A percentile compares a stretch with the other conserved stretches of the same genome.
phyloP scores from a whole-genome alignment of 2,888 invertebrate species.

The Strigamia transsilvanica region DNA sequence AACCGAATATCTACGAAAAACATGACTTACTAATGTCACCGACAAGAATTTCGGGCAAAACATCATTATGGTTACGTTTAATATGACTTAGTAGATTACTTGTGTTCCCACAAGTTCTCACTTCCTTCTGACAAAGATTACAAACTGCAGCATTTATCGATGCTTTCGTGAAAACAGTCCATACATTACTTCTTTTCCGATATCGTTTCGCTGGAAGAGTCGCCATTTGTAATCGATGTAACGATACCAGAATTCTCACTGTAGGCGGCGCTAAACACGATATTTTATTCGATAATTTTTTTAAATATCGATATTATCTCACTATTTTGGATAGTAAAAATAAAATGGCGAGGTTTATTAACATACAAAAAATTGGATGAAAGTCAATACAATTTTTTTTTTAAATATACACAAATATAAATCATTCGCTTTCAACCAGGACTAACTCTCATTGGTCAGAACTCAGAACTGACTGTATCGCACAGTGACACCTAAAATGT shows the following conservation, averaged over 20 bases:
- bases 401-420: no score
- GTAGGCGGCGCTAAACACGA: not conserved
- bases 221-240: constrained; percentile 34
- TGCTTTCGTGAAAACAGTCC: constrained; percentile 36
- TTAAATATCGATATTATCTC: not conserved
- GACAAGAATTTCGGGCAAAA: constrained; percentile 12
- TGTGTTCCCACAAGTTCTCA: constrained; percentile 17
- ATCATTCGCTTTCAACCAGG: no score
- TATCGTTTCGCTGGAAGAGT: constrained; percentile 29
- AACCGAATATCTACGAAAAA: not conserved
- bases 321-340: no score
- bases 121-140: constrained; percentile 33
- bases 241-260: constrained; percentile 6
- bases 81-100: constrained; percentile 16
- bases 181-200: constrained; percentile 44
- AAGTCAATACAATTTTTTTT: no score
- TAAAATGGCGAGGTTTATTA: no score
- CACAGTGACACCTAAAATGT: no score
- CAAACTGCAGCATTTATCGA: constrained; percentile 34
- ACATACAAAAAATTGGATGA: no score
- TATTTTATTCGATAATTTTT: constrained; percentile 6
- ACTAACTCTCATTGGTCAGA: no score
- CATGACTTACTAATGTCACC: not conserved
- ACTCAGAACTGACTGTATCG: no score
- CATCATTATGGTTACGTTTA: constrained; percentile 2